Evolutionary conservation across 2,888 invertebrate species (phyloP), one percentile per base, ranked within the genome.

Genomic region (Stegana nigrithorax): DNA sequence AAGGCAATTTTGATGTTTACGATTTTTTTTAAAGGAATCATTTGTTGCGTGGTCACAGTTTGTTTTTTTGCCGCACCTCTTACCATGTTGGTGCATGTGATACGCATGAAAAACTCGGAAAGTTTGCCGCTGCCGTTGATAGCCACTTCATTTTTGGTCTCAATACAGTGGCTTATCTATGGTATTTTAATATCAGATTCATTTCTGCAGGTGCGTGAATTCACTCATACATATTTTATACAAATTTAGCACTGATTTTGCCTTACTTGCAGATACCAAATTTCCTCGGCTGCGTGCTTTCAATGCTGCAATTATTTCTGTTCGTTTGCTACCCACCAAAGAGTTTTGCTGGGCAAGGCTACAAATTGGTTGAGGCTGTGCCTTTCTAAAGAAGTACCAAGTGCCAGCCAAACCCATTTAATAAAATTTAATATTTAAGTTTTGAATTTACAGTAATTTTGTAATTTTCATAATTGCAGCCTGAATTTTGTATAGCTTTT

Each of bases 121-220:
- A 93, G 92, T 82, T 88, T 97, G 74, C 96, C 97, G 26, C 93
- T 95, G 82, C 93, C 94, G 4, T 88, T 97, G 79, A 96, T 96
- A 82, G 85, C 93, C 44, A 91, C 93, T 81, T 93, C 93, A 36
- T 92, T 96, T 82, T 85, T 94, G 58, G 93, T 95, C 5, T 92
- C 93, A 7, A 85, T 90, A 23, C 90, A 94, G 73, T 97, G 97
- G 97, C 90, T 91, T 68, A 82, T 91, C 1, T 97, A 97, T 86
- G 97, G 97, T 27, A 83, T 90, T 57, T 86, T 96, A 51, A 88
- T 93, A 68, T 87, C 90, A 57, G 96, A 97, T 85, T 83, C 87
- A 47, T 96, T 92, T 87, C 90, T 97, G 75, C 90, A 91, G 88
- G 94, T 94, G 86, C 60, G 36, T 53, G 25, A 1, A 4, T 60